A percentile compares a stretch with the other conserved stretches of the same genome.
These are phyloP conservation scores for Tetanocera ferruginea DNA, from an alignment of 2,888 invertebrate species.

Conservation along the genomic window DNA sequence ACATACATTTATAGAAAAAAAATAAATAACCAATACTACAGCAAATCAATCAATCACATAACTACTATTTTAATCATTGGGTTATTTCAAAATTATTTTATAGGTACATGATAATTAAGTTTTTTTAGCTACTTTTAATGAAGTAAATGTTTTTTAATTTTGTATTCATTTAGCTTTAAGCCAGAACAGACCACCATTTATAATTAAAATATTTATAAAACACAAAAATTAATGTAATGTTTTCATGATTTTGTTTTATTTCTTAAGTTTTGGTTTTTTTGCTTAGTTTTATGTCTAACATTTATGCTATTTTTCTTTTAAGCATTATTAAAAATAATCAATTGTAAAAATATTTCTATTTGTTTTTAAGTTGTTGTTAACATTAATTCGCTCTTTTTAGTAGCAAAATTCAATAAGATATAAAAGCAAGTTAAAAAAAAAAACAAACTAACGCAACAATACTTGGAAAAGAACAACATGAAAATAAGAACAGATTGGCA, in stretches of 20 bases:
- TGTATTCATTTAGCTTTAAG: constrained; percentile 3
- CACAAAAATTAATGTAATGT: constrained; percentile 47
- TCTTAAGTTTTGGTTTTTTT: neutral
- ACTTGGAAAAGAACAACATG: neutral
- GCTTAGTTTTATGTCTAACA: neutral
- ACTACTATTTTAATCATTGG: neutral
- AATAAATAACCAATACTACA: neutral
- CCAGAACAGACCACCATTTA: constrained; percentile 52
- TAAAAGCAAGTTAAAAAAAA: neutral
- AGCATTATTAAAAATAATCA: constrained; percentile 36
- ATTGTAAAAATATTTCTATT: constrained; percentile 35
- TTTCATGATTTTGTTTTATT: constrained; percentile 2
- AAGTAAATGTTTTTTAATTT: neutral
- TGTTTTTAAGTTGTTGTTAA: constrained; percentile 18
- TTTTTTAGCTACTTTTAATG: neutral
- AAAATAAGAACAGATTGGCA: neutral
- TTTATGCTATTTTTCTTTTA: constrained; percentile 24
- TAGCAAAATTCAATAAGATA: constrained; percentile 6
- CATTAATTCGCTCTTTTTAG: constrained; percentile 14
- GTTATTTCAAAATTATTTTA: neutral
- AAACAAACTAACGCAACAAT: constrained; percentile 19
- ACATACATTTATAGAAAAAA: too few relatives aligned
- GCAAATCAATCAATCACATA: neutral
- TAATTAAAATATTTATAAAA: constrained; percentile 54
- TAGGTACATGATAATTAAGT: too few relatives aligned